These are phyloP conservation scores for Proteles cristata DNA, from an alignment of 2,113 vertebrate genomes.

Conservation along the genomic window DNA sequence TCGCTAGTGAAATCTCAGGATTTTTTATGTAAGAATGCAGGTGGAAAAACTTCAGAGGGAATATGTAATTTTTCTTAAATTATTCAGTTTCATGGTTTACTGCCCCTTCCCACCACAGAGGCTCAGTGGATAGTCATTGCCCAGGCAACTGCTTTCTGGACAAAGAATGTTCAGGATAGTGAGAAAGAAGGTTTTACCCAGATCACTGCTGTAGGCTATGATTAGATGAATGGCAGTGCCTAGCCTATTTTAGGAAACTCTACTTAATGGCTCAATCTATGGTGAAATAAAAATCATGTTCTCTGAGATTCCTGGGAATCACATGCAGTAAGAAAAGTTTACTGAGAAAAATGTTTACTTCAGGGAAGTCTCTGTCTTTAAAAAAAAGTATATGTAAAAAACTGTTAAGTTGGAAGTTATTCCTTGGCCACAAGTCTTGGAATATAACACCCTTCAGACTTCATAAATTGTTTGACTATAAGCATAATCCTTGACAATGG, in stretches of 20 bases:
- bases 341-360: not conserved
- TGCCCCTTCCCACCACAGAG: not conserved
- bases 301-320: not conserved
- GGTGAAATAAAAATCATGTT: not conserved
- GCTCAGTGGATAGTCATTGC: not conserved
- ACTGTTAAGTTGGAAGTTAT: not conserved
- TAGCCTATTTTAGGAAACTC: not conserved
- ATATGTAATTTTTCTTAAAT: not conserved
- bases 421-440: not conserved
- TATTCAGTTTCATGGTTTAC: not conserved
- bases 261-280: not conserved
- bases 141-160: not conserved
- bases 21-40: not conserved
- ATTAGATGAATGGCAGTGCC: not conserved
- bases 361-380: not conserved
- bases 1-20: not conserved
- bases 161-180: not conserved
- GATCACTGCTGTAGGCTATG: not conserved
- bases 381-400: not conserved
- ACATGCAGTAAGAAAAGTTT: not conserved
- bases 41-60: not conserved
- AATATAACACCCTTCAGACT: not conserved
- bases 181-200: not conserved
- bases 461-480: not conserved
- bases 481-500: not conserved